Evolutionary conservation across 2,113 vertebrate species (phyloP), one percentile per base, ranked within the genome.

Genomic region (Ammodytes marinus): DNA sequence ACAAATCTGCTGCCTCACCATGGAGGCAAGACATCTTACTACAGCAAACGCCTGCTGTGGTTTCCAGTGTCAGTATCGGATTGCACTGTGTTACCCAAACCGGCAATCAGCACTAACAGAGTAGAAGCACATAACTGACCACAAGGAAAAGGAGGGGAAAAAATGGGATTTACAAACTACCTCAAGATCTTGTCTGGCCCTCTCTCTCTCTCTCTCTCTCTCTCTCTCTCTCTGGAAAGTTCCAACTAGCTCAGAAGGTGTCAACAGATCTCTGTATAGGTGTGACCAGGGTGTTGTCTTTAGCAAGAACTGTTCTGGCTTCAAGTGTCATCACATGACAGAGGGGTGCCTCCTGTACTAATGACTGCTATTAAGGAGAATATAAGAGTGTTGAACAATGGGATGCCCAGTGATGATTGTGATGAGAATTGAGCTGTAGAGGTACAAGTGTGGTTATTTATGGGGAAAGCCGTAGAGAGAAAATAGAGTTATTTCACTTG

Each of bases 1-100:
- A 87, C 83, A 91, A 91, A 91, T 89, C 83, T 87, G 87, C 83
- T 83, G 86, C 73, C 88, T 91, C 79, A 80, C 85, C 82, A 70
- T 61, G 70, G 50, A 83, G 60, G 80, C 68, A 43, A 86, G 84
- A 85, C 83, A 14, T 86, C 88, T 85, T 70, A 74, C 85, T 69
- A 74, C 79, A 77, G 83, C 76, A 67, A 27, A 42, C 19, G 65
- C 27, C 46, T 4, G 65, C 71, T n/a, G 73, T 10, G 74, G 84
- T 53, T 80, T 76, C 37, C 4, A 61, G 74, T 77, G 88, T 78
- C 79, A 52, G 84, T 35, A 49, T 85, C 70, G 54, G 59, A 85
- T 86, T 76, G 49, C 84, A 2, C 7, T 7, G 15, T 49, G 87
- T 70, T 84, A 68, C 68, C 84, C 60, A 37, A 27, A 76, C 73